Evolutionary conservation across 2,888 invertebrate species (phyloP), one percentile per base, ranked within the genome.

Genomic region (Pyrochroa serraticornis): DNA sequence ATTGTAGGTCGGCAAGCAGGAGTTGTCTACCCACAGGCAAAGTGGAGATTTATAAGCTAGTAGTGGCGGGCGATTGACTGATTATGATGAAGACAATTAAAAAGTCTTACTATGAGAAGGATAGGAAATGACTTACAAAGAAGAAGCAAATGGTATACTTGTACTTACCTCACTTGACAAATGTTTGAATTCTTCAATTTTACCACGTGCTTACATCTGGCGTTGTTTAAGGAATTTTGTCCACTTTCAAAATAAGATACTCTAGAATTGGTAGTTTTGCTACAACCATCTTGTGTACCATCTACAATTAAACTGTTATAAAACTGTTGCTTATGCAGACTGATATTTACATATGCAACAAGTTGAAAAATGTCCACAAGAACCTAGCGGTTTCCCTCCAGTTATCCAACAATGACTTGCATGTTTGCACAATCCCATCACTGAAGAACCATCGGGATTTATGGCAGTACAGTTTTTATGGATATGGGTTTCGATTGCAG

Each of bases 181-280:
- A 86, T 82, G 41, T 85, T 84, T 64, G 82, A 81, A 67, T 84
- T 85, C 61, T 82, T 82, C n/a, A 84, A 79, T 62, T 84, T 82
- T 0, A 86, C 80, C 38, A 81, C 82, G 75, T 83, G 85, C 1
- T 82, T 82, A 71, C 83, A 83, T 0, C 80, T 81, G 0, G 80
- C 81, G 53, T 81, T 79, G 0, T 81, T 81, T n/a, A 55, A 31
- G 7, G 36, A 48, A 10, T 67, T 80, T 79, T 0, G 80, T 79
- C 44, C 79, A 67, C 67, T 71, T 41, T 65, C 70, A 55, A 78
- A 78, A 53, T 77, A 75, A 0, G 73, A 71, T 7, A 76, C 70
- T 62, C 74, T 75, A 3, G 74, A 60, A 30, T 68, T 70, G 10
- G 73, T 71, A 10, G 65, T 67, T 62, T 70, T 71, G 6, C 62